Percentiles rank a stretch among this genome's conserved stretches.
These are phyloP conservation scores for Heliopora coerulea DNA, from an alignment of 92 coral and sea anemone genomes.

Conservation along the genomic window DNA sequence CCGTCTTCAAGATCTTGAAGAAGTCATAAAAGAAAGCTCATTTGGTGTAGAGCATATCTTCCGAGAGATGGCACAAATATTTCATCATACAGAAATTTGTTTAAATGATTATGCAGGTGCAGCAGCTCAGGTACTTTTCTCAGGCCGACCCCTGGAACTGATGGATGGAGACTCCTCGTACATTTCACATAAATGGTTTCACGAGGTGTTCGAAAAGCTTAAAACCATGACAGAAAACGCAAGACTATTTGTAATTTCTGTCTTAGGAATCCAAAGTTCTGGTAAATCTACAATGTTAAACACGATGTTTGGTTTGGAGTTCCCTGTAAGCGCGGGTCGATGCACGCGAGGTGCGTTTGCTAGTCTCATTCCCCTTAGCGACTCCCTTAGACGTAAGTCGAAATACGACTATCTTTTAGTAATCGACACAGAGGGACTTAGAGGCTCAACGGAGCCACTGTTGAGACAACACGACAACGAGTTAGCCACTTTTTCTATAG, in stretches of 20 bases:
- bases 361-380: not conserved
- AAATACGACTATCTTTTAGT: constrained; percentile 22
- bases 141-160: constrained; percentile 25
- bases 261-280: constrained; percentile 34
- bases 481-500: constrained; percentile 28
- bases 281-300: constrained; percentile 31
- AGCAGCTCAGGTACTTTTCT: constrained; percentile 25
- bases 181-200: constrained; percentile 17
- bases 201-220: constrained; percentile 3
- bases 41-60: constrained; percentile 12
- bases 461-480: constrained; percentile 19
- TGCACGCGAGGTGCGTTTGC: constrained; percentile 34
- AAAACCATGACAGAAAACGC: not conserved
- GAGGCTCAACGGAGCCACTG: not conserved
- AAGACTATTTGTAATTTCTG: constrained; percentile 14
- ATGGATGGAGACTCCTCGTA: constrained; percentile 31
- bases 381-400: not conserved
- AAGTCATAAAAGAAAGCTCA: too few species aligned
- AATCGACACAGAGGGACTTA: constrained; percentile 26
- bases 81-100: not conserved
- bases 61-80: constrained; percentile 10
- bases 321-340: constrained; percentile 15
- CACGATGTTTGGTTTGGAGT: constrained; percentile 38
- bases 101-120: not conserved
- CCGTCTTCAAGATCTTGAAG: too few species aligned